Conservation (phyloP, 2,888 invertebrate genomes). For the Epirrhoe tristata region DNA sequence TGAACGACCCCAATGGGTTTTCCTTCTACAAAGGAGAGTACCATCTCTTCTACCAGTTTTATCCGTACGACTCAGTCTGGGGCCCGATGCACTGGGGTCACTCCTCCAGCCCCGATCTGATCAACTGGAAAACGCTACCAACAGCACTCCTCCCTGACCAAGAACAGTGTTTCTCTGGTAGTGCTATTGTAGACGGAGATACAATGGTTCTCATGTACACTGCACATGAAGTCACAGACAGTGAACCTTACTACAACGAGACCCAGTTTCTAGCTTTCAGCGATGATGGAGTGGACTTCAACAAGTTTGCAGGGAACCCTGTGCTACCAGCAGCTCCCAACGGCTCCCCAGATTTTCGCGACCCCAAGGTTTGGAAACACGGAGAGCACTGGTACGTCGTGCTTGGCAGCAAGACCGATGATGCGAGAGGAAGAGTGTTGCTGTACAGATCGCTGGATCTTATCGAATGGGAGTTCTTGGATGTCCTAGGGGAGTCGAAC, state of each 20-base stretch:
- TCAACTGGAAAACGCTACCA: slow-evolving; percentile 78
- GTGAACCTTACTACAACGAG: slow-evolving; percentile 64
- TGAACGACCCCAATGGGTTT: slow-evolving; percentile 86
- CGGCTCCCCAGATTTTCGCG: slow-evolving; percentile 76
- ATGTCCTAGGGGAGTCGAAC: slow-evolving; percentile 68
- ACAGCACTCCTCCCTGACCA: slow-evolving; percentile 78
- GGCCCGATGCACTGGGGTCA: slow-evolving; percentile 86
- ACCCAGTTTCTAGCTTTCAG: slow-evolving; percentile 75
- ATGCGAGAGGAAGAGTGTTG: slow-evolving; percentile 68
- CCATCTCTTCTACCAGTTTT: slow-evolving; percentile 83
- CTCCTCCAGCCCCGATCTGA: slow-evolving; percentile 72
- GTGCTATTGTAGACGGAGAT: slow-evolving; percentile 71
- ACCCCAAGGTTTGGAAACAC: slow-evolving; percentile 79
- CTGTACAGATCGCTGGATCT: slow-evolving; percentile 75
- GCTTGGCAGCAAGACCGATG: slow-evolving; percentile 70
- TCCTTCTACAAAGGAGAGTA: slow-evolving; percentile 79
- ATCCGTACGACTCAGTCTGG: slow-evolving; percentile 76
- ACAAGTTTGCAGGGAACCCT: slow-evolving; percentile 74
- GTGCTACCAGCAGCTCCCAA: slow-evolving; percentile 67
- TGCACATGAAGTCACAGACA: slow-evolving; percentile 55
- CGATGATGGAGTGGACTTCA: slow-evolving; percentile 71
- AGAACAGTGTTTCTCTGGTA: slow-evolving; percentile 79
- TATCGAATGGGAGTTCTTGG: slow-evolving; percentile 70
- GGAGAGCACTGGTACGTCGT: slow-evolving; percentile 74
- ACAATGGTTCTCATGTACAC: slow-evolving; percentile 74